A percentile compares a stretch with the other conserved stretches of the same genome.
phyloP scores from a whole-genome alignment of 1,140 invertebrate genomes.

The Trachymyrmex cornetzi region DNA sequence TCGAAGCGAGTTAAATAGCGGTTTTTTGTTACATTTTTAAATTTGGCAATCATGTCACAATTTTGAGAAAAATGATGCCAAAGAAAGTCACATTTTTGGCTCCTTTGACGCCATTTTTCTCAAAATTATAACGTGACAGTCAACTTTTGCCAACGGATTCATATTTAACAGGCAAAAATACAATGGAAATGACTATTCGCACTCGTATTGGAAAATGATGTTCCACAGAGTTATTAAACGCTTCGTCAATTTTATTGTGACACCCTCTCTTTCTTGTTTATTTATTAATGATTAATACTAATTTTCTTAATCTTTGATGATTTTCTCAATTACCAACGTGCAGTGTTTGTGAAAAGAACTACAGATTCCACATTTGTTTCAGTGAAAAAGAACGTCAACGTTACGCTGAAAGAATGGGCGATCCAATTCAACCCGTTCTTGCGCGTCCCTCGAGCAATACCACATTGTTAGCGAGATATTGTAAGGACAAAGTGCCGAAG shows the following conservation, averaged over 20 bases:
- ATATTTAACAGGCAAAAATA: too few relatives aligned
- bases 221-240: background rate
- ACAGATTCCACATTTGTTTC: constrained; percentile 40
- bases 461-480: constrained; percentile 92
- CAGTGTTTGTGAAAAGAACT: background rate
- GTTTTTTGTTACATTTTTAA: too few relatives aligned
- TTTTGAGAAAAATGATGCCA: too few relatives aligned
- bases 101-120: too few relatives aligned
- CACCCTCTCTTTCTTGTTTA: too few relatives aligned
- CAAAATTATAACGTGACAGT: too few relatives aligned
- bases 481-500: constrained; percentile 91
- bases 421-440: constrained; percentile 85
- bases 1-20: too few relatives aligned
- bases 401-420: constrained; percentile 80
- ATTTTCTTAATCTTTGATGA: background rate
- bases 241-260: background rate
- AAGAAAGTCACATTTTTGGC: too few relatives aligned
- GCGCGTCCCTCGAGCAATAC: constrained; percentile 89
- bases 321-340: background rate
- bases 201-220: too few relatives aligned
- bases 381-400: constrained; percentile 84
- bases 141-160: too few relatives aligned
- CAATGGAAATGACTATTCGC: too few relatives aligned
- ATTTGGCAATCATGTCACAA: too few relatives aligned
- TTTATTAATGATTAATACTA: constrained; percentile 1